phyloP scores from a whole-genome alignment of 1,140 invertebrate genomes.

The Polyergus mexicanus region DNA sequence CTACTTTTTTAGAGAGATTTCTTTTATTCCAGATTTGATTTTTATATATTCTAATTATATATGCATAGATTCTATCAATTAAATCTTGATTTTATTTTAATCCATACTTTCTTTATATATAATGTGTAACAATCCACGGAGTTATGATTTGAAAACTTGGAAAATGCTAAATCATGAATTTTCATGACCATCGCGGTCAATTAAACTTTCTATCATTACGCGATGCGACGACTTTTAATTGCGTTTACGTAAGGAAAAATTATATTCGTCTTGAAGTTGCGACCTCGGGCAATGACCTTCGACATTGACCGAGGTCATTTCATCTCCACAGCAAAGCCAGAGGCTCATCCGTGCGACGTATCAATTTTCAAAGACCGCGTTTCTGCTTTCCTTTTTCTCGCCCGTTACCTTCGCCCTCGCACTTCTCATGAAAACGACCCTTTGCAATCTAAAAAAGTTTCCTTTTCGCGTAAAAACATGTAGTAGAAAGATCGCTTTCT shows the following conservation, averaged over 20 bases:
- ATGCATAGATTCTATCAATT: not conserved
- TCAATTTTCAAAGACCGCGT: constrained; percentile 47
- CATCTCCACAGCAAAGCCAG: not conserved
- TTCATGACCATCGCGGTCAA: not conserved
- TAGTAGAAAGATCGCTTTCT: constrained; percentile 64
- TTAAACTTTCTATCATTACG: not conserved
- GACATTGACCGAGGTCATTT: constrained; percentile 55
- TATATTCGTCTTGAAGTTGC: not conserved
- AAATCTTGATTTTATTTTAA: not conserved
- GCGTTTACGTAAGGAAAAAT: constrained; percentile 37
- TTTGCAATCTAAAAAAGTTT: constrained; percentile 67
- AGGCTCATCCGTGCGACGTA: constrained; percentile 1
- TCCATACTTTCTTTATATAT: not conserved
- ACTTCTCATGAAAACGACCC: constrained; percentile 67
- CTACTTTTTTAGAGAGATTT: not conserved
- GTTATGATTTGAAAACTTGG: not conserved
- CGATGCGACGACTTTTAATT: constrained; percentile 28
- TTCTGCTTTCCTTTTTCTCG: not conserved
- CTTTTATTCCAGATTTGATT: not conserved
- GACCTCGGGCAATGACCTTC: constrained; percentile 45
- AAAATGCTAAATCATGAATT: not conserved
- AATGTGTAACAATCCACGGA: not conserved
- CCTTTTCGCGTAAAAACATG: constrained; percentile 62
- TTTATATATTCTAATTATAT: not conserved
- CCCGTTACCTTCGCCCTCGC: constrained; percentile 8